These are phyloP conservation scores for Lethrus apterus DNA, from an alignment of 1,140 invertebrate genomes.

Conservation along the genomic window DNA sequence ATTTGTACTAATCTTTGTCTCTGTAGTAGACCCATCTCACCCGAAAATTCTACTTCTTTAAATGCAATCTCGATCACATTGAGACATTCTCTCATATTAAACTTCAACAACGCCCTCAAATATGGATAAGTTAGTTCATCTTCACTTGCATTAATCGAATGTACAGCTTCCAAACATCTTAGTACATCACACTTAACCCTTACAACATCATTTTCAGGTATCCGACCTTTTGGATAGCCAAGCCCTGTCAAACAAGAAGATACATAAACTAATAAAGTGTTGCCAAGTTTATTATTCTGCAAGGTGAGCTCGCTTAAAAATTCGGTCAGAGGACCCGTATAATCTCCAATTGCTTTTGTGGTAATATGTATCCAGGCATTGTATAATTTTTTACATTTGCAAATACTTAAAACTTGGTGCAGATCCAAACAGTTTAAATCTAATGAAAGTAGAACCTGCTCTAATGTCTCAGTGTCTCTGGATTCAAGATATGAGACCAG, in stretches of 20 bases:
- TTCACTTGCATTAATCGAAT: conserved; percentile 58
- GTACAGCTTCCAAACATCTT: conserved; percentile 54
- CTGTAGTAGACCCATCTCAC: conserved; percentile 64
- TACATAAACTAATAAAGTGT: conserved; percentile 85
- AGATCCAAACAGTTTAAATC: conserved; percentile 81
- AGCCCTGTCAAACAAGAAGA: conserved; percentile 90
- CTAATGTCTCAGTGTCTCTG: conserved; percentile 55
- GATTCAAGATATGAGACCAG: conserved; percentile 55
- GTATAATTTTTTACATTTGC: conserved; percentile 69
- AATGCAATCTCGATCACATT: conserved; percentile 85
- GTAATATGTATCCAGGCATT: conserved; percentile 85
- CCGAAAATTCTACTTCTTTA: conserved; percentile 72
- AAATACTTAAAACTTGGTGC: conserved; percentile 78
- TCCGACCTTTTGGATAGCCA: conserved; percentile 80
- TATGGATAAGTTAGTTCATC: conserved; percentile 72
- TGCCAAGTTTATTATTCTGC: conserved; percentile 60
- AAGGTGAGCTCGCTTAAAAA: conserved; percentile 50
- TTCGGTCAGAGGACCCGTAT: conserved; percentile 75
- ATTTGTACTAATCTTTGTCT: conserved; percentile 76
- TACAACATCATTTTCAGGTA: conserved; percentile 61
- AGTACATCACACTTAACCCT: conserved; percentile 71
- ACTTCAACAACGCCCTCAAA: conserved; percentile 70
- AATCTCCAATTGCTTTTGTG: conserved; percentile 78
- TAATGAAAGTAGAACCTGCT: conserved; percentile 73
- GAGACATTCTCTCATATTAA: conserved; percentile 83